Evolutionary conservation across 2,888 invertebrate genomes (phyloP), one percentile per base, ranked within the genome.

Genomic region (Drosophila pseudotakahashii): DNA sequence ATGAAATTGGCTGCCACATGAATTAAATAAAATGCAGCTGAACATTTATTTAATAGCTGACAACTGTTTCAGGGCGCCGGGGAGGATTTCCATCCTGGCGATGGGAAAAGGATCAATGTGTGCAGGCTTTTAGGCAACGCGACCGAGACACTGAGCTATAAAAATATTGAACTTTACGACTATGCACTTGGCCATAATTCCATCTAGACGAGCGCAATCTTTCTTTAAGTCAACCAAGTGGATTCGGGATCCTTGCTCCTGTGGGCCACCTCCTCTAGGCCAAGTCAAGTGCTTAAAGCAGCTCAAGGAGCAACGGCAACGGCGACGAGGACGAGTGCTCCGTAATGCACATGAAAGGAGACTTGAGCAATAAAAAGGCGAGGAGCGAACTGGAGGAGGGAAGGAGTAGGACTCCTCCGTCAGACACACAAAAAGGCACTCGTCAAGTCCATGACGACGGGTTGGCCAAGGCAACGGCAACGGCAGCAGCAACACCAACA

Each of bases 251-350:
- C 23, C 30, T 14, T 30, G 30, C 14, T 47, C 30, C 11, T 41
- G 26, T 23, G 23, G 23, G 23, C 23, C 23, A 23, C 13, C 23
- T 36, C 48, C 52, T 44, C 53, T 64, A 77, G 83, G 78, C 89
- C 84, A 84, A 88, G 87, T 88, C 89, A 88, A 84, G 84, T 88
- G 84, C 77, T 88, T 84, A 86, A 84, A 88, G 88, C 83, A 88
- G 87, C 88, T 88, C 78, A 84, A 84, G 83, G 74, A 54, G 72
- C 81, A 71, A 63, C 68, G 72, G 72, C 81, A 71, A 63, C 68
- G 72, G 60, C 48, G 68, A 63, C 61, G 60, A 71, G 47, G 69
- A 70, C 75, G 78, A 76, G 79, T 78, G 85, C 85, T 84, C 76
- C 81, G 87, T 85, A 83, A 86, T 88, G 83, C 83, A 86, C 86